Evolutionary conservation across 2,797 vertebrate species (phyloP).

Genomic region (Poeciliopsis presidionis): DNA sequence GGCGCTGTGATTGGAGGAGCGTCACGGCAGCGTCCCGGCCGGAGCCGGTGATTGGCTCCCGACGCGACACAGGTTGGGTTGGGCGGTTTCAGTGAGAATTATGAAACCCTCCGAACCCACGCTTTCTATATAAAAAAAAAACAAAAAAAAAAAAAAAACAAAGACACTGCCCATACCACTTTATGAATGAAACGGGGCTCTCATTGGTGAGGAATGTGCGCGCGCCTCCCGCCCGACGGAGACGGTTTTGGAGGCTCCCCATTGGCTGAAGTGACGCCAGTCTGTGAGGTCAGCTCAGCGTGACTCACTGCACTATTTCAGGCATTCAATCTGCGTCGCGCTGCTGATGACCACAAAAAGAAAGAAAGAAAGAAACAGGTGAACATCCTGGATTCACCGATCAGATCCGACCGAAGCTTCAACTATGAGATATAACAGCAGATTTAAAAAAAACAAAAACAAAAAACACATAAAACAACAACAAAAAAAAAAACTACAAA

Average conservation of each 20-base stretch:
- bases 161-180: slow-evolving; percentile 75
- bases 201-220: slow-evolving; percentile 69
- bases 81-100: slow-evolving; percentile 79
- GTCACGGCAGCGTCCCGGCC: slow-evolving; percentile 65
- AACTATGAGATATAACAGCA: background rate
- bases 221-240: slow-evolving; percentile 62
- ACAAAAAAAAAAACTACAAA: slow-evolving; percentile 73
- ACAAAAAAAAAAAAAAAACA: slow-evolving; percentile 18
- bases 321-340: slow-evolving; percentile 45
- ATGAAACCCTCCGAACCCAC: slow-evolving; percentile 81
- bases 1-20: slow-evolving; percentile 71
- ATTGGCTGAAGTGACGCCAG: slow-evolving; percentile 63
- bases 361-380: background rate
- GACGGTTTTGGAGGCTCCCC: slow-evolving; percentile 14
- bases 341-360: slow-evolving; percentile 31
- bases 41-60: slow-evolving; percentile 68
- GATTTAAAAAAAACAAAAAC: slow-evolving; percentile 26
- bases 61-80: slow-evolving; percentile 64
- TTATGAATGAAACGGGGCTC: slow-evolving; percentile 81
- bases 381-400: background rate
- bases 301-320: slow-evolving; percentile 72
- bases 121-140: slow-evolving; percentile 52
- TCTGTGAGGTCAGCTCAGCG: slow-evolving; percentile 62
- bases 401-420: background rate
- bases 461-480: slow-evolving; percentile 42